Conservation (phyloP, 2,113 vertebrate genomes). For the Crotalus viridis region DNA sequence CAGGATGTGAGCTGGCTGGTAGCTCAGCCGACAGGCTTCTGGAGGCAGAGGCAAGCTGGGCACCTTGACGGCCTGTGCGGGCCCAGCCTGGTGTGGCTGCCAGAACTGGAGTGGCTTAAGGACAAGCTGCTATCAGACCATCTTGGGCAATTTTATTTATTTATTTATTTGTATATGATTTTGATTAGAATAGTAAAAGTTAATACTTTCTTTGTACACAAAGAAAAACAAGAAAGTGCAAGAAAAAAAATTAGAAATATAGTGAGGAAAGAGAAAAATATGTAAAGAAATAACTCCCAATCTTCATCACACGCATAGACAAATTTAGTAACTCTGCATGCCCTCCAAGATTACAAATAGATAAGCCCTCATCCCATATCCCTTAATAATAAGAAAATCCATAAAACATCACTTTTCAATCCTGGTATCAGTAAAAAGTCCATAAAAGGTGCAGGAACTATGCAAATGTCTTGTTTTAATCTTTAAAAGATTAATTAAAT, state of each 20-base stretch:
- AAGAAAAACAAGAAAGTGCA: not conserved
- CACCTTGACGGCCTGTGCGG: not conserved
- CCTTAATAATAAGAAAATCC: not conserved
- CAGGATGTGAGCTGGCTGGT: not conserved
- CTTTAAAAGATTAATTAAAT: not conserved
- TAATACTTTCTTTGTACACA: not conserved
- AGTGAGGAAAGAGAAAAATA: not conserved
- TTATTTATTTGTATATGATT: not conserved
- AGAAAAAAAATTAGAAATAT: not conserved
- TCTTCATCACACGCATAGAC: not conserved
- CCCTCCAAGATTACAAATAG: not conserved
- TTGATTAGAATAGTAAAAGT: not conserved
- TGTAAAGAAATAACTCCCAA: not conserved
- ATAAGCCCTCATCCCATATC: not conserved
- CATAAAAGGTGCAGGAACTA: not conserved
- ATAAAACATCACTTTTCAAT: not conserved
- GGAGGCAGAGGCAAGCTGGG: not conserved
- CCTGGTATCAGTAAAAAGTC: not conserved
- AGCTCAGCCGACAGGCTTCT: not conserved
- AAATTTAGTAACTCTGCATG: not conserved
- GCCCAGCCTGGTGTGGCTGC: not conserved
- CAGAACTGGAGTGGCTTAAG: not conserved
- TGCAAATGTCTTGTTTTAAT: not conserved
- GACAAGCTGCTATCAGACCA: not conserved
- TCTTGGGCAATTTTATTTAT: not conserved